These are phyloP conservation scores for Oreochromis mossambicus DNA, from an alignment of 2,797 vertebrate genomes.

Conservation along the genomic window DNA sequence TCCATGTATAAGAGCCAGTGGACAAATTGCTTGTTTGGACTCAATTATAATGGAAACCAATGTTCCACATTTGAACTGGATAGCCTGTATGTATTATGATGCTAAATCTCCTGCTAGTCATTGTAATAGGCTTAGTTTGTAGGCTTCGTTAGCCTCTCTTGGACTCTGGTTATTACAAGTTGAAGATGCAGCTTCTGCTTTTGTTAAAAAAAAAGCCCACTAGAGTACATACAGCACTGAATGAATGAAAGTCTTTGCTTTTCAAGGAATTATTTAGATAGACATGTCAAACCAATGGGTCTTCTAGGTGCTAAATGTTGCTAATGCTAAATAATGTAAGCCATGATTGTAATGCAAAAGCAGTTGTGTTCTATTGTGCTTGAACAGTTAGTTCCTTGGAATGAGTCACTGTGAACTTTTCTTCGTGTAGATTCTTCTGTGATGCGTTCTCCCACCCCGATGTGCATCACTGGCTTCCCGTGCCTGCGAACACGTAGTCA, in stretches of 20 bases:
- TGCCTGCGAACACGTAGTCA: background rate
- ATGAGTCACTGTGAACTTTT: background rate
- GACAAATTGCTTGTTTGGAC: conserved; percentile 27
- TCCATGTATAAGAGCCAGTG: background rate
- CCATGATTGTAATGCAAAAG: background rate
- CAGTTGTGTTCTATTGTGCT: background rate
- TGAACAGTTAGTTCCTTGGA: background rate
- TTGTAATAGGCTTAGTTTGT: background rate
- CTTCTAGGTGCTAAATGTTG: background rate
- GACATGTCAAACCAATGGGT: background rate
- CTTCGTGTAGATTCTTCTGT: background rate
- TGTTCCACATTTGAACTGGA: background rate
- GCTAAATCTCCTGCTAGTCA: background rate
- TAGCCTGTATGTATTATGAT: background rate
- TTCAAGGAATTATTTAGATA: background rate
- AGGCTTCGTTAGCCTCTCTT: background rate
- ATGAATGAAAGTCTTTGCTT: background rate
- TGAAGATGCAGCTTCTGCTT: background rate
- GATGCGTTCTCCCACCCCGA: background rate
- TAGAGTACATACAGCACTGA: background rate
- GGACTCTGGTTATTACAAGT: background rate
- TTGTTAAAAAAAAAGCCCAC: background rate
- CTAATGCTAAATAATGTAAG: background rate
- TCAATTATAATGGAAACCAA: background rate
- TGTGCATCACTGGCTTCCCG: background rate